A percentile compares a stretch with the other conserved stretches of the same genome.
These are phyloP conservation scores for Bombus haemorrhoidalis DNA, from an alignment of 1,140 invertebrate genomes.

Conservation along the genomic window DNA sequence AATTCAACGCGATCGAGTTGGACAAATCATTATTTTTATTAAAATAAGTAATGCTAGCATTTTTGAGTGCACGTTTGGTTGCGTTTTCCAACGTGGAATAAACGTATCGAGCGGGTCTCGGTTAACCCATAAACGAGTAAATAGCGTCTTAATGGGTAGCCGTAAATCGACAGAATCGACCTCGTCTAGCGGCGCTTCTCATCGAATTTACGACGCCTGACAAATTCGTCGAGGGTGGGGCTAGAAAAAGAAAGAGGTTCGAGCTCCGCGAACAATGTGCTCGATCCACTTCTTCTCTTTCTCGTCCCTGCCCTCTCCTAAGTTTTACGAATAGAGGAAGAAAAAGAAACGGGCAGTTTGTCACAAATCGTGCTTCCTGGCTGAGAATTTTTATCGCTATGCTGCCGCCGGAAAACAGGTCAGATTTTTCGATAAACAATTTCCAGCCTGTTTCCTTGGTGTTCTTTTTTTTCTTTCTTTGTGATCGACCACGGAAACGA, in stretches of 20 bases:
- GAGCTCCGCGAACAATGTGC: constrained; percentile 17
- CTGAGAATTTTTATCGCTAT: constrained; percentile 8
- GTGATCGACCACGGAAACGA: neutral
- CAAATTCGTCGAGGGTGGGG: constrained; percentile 14
- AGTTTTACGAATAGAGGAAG: neutral
- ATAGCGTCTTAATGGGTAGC: constrained; percentile 24
- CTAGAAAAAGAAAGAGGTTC: neutral
- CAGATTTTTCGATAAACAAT: constrained; percentile 31
- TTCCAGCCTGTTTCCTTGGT: neutral
- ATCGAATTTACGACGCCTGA: constrained; percentile 47
- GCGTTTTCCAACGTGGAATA: neutral
- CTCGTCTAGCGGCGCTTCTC: constrained; percentile 34
- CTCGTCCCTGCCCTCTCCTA: too few species aligned
- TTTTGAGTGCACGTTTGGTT: neutral
- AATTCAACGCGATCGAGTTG: neutral
- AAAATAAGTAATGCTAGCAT: neutral
- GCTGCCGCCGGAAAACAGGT: neutral
- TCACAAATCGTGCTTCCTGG: neutral
- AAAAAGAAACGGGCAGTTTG: constrained; percentile 25
- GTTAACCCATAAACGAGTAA: constrained; percentile 41
- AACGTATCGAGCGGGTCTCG: neutral
- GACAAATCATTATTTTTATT: neutral
- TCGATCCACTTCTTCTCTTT: constrained; percentile 22
- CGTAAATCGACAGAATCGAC: constrained; percentile 44
- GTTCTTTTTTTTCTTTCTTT: neutral